Evolutionary conservation across 1,140 invertebrate genomes (phyloP).

Genomic region (Gonioctena quinquepunctata): DNA sequence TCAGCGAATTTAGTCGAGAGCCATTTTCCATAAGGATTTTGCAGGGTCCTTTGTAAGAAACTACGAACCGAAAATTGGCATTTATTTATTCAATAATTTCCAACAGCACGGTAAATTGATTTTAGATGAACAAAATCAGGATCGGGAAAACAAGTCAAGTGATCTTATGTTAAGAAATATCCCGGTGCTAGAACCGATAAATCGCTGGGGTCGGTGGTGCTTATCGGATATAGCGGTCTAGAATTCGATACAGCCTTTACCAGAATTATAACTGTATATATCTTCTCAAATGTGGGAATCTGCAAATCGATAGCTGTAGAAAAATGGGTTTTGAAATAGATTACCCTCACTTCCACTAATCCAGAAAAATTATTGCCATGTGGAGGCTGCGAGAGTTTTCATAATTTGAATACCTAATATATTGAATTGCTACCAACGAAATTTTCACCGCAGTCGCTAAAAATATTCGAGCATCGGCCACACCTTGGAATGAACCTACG

Average conservation of each 20-base stretch:
- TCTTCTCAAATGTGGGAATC: slow-evolving; percentile 14
- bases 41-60: too few species aligned
- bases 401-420: slow-evolving; percentile 18
- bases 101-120: not conserved
- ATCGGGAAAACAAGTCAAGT: not conserved
- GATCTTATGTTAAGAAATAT: slow-evolving; percentile 2
- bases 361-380: not conserved
- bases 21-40: too few species aligned
- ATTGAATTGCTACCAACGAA: slow-evolving; percentile 45
- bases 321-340: slow-evolving; percentile 19
- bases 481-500: slow-evolving; percentile 18
- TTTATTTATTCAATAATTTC: not conserved
- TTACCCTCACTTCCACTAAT: slow-evolving; percentile 17
- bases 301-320: not conserved
- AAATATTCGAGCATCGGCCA: slow-evolving; percentile 34
- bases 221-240: slow-evolving; percentile 8
- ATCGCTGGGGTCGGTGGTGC: slow-evolving; percentile 28
- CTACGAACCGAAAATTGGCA: not conserved
- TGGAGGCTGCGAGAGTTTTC: not conserved
- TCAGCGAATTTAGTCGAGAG: too few species aligned
- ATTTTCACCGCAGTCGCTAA: slow-evolving; percentile 51
- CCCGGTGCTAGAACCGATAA: too few species aligned
- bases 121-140: not conserved
- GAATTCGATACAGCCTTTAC: slow-evolving; percentile 16
- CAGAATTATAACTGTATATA: slow-evolving; percentile 6